phyloP scores from a whole-genome alignment of 2,888 invertebrate genomes.

The Hecatera dysodea region DNA sequence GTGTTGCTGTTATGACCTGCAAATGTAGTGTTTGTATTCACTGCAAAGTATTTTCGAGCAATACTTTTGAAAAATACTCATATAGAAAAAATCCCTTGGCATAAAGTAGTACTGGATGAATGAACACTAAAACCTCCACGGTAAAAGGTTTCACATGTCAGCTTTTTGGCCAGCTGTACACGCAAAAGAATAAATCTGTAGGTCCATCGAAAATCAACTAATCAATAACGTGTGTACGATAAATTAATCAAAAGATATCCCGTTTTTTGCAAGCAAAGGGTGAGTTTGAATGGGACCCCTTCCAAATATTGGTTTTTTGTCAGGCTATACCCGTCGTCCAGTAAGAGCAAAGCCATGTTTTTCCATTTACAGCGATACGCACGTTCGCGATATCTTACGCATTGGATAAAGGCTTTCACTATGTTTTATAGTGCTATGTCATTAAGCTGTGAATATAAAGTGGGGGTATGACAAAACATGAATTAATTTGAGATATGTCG shows the following conservation, averaged over 20 bases:
- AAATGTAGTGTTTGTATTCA: slow-evolving; percentile 20
- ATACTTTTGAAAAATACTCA: slow-evolving; percentile 7
- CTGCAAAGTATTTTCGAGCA: not conserved
- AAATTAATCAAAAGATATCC: slow-evolving; percentile 89
- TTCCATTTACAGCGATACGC: slow-evolving; percentile 84
- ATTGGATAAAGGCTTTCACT: slow-evolving; percentile 79
- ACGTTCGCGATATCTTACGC: slow-evolving; percentile 84
- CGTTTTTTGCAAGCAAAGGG: slow-evolving; percentile 87
- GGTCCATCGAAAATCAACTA: slow-evolving; percentile 63
- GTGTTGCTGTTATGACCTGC: slow-evolving; percentile 6
- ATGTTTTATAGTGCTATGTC: slow-evolving; percentile 88
- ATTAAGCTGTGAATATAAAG: slow-evolving; percentile 89
- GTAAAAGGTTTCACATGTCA: slow-evolving; percentile 63
- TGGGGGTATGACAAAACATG: slow-evolving; percentile 90
- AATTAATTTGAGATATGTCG: slow-evolving; percentile 90
- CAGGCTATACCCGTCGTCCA: slow-evolving; percentile 78
- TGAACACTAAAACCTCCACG: slow-evolving; percentile 28
- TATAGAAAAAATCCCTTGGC: not conserved
- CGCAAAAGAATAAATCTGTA: slow-evolving; percentile 54
- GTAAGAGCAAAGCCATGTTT: slow-evolving; percentile 90
- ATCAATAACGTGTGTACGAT: slow-evolving; percentile 71
- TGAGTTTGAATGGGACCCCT: slow-evolving; percentile 87
- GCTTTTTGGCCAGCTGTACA: slow-evolving; percentile 47
- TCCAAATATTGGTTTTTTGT: slow-evolving; percentile 91
- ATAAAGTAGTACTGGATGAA: slow-evolving; percentile 33